Conservation (phyloP, 2,113 vertebrate genomes). For the Anhinga rufa region DNA sequence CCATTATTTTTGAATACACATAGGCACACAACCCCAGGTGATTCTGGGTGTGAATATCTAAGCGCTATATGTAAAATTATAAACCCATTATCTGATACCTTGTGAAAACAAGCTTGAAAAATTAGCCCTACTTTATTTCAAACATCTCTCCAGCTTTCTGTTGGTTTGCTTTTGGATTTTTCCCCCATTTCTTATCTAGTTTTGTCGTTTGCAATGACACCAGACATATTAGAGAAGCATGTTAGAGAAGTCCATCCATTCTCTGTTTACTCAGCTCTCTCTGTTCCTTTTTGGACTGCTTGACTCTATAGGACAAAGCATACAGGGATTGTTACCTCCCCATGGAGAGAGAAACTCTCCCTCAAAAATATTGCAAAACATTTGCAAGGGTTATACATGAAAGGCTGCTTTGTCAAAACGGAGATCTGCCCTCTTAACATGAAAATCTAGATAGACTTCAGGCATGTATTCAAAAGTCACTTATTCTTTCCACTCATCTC, state of each 20-base stretch:
- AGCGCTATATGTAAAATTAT: not conserved
- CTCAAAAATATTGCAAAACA: not conserved
- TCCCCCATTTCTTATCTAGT: not conserved
- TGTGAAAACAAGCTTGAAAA: not conserved
- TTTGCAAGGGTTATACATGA: not conserved
- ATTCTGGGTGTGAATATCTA: not conserved
- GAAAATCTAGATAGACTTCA: not conserved
- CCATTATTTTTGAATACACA: not conserved
- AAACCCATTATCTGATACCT: not conserved
- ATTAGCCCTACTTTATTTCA: not conserved
- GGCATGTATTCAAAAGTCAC: not conserved
- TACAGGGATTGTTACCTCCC: not conserved
- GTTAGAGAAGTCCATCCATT: not conserved
- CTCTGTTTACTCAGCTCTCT: not conserved
- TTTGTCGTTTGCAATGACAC: not conserved
- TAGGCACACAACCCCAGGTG: not conserved
- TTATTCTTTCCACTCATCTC: not conserved
- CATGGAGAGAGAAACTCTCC: not conserved
- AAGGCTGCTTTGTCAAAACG: not conserved
- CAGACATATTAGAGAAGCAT: not conserved
- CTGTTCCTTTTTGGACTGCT: not conserved
- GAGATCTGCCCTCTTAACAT: not conserved
- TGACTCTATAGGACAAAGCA: not conserved
- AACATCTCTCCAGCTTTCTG: not conserved
- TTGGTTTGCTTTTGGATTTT: not conserved